phyloP scores from a whole-genome alignment of 2,113 vertebrate species.

The Lagopus leucura region DNA sequence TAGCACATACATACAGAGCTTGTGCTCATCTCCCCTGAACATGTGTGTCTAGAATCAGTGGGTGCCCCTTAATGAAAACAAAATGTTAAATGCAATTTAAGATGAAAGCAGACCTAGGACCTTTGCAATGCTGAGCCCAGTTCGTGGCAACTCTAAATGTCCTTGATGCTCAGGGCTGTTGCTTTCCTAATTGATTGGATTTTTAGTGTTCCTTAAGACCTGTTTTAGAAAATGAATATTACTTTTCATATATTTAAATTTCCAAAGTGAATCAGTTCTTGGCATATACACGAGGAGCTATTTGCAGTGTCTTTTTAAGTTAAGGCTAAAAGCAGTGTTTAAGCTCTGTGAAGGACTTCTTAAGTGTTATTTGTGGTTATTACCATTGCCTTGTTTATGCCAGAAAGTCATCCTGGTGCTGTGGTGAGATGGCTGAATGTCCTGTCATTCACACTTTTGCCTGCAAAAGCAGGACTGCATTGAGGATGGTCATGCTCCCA shows the following conservation, averaged over 20 bases:
- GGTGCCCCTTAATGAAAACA: neutral
- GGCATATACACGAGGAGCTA: neutral
- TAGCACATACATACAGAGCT: neutral
- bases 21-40: neutral
- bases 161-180: neutral
- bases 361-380: neutral
- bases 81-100: neutral
- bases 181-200: neutral
- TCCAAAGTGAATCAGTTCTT: neutral
- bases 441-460: fast-evolving
- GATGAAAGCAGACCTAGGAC: neutral
- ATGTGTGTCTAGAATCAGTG: neutral
- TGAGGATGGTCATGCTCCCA: neutral
- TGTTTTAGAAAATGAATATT: neutral
- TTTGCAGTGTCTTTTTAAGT: slow-evolving; percentile 3
- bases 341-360: neutral
- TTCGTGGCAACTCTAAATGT: neutral
- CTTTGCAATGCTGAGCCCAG: fast-evolving
- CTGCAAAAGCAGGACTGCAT: neutral
- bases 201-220: neutral
- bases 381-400: neutral
- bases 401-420: neutral
- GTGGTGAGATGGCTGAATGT: neutral
- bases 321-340: neutral
- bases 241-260: neutral